Conservation (phyloP, 2,113 vertebrate species). For the Chlorocebus sabaeus region DNA sequence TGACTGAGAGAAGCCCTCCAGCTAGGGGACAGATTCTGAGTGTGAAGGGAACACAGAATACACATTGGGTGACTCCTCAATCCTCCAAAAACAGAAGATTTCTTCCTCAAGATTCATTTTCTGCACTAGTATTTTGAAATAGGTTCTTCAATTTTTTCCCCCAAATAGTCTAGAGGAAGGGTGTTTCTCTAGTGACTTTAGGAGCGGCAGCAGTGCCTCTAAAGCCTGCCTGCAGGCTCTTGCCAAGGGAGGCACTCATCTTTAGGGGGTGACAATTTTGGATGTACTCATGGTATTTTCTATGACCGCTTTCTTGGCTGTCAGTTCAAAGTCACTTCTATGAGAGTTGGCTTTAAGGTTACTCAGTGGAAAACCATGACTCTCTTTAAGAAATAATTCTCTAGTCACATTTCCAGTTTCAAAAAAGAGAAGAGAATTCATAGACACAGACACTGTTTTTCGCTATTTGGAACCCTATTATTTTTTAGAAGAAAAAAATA, state of each 20-base stretch:
- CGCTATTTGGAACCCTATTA: background rate
- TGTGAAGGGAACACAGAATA: background rate
- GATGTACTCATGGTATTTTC: background rate
- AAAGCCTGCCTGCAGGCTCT: fast-evolving
- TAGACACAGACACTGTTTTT: background rate
- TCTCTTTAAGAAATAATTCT: background rate
- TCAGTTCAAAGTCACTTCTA: background rate
- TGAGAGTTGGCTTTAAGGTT: background rate
- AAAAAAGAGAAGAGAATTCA: background rate
- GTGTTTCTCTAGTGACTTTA: background rate
- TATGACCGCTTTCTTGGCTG: constrained; percentile 7
- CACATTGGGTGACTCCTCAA: background rate
- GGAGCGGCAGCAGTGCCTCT: background rate
- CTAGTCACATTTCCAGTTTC: constrained; percentile 8
- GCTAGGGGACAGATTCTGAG: fast-evolving
- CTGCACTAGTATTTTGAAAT: background rate
- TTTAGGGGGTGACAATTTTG: background rate
- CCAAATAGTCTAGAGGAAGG: background rate
- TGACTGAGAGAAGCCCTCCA: background rate
- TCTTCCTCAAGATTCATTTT: background rate
- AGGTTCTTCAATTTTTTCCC: background rate
- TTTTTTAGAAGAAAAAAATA: background rate
- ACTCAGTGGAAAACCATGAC: background rate
- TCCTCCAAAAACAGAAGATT: background rate
- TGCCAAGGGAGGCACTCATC: background rate